These are phyloP conservation scores for Drosophila antonietae DNA, from an alignment of 2,888 invertebrate genomes.

Conservation along the genomic window DNA sequence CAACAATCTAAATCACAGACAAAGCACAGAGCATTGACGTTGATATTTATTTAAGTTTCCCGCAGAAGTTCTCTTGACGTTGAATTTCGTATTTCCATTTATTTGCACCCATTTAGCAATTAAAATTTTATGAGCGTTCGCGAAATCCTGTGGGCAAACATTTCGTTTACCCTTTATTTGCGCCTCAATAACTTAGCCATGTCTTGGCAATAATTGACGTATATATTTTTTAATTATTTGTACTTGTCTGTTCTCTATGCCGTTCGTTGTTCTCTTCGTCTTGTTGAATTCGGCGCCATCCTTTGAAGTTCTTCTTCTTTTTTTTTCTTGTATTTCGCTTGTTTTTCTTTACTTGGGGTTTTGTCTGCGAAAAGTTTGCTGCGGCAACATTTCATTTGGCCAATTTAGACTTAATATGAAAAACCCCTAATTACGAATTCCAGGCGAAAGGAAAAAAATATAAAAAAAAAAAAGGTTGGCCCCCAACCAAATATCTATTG, in stretches of 20 bases:
- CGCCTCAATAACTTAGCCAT: background rate
- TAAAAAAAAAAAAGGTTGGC: conserved; percentile 53
- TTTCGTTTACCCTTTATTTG: conserved; percentile 27
- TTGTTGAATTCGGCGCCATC: conserved; percentile 8
- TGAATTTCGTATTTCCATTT: conserved; percentile 4
- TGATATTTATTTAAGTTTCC: conserved; percentile 37
- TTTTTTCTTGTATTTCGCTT: conserved; percentile 11
- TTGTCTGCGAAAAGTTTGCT: conserved; percentile 13
- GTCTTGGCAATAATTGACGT: conserved; percentile 39
- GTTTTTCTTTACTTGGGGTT: conserved; percentile 48
- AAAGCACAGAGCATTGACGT: conserved; percentile 12
- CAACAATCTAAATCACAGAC: conserved; percentile 18
- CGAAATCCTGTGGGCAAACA: background rate
- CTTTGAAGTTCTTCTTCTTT: conserved; percentile 43
- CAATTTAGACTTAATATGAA: conserved; percentile 12
- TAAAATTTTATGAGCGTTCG: conserved; percentile 19
- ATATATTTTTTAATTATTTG: conserved; percentile 38
- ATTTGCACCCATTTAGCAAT: conserved; percentile 26
- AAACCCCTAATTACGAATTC: conserved; percentile 66
- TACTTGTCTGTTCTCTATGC: conserved; percentile 11
- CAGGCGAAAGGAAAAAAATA: conserved; percentile 5
- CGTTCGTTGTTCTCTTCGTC: background rate
- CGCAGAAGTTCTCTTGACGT: conserved; percentile 16
- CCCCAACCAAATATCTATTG: conserved; percentile 7
- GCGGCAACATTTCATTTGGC: conserved; percentile 6